phyloP scores from a whole-genome alignment of 2,113 vertebrate species.

The Micromys minutus region DNA sequence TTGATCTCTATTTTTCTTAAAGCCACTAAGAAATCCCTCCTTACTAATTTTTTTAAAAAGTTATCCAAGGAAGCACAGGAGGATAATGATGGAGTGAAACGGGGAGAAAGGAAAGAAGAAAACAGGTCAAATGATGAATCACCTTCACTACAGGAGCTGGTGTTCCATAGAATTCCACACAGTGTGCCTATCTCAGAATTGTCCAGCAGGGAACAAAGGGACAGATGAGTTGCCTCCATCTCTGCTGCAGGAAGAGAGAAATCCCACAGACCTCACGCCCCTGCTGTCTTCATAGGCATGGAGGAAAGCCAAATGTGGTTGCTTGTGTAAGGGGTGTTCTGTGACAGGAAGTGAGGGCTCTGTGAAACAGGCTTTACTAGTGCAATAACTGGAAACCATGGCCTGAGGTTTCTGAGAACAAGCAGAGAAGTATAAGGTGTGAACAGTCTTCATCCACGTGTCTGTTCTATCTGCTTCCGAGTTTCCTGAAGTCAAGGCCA shows the following conservation, averaged over 20 bases:
- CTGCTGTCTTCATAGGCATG: not conserved
- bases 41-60: not conserved
- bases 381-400: not conserved
- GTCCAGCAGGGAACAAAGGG: not conserved
- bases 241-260: not conserved
- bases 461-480: not conserved
- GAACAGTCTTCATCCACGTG: no score
- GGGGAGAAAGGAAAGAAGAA: not conserved
- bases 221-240: not conserved
- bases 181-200: not conserved
- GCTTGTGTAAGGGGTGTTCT: not conserved
- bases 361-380: not conserved
- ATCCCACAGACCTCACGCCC: not conserved
- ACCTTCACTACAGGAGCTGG: rapidly evolving
- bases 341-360: not conserved
- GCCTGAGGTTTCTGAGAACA: not conserved
- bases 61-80: not conserved
- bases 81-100: not conserved
- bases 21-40: not conserved
- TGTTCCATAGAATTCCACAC: not conserved
- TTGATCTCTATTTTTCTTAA: not conserved
- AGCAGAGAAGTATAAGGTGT: not conserved
- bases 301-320: not conserved
- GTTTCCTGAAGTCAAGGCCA: not conserved
- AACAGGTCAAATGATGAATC: not conserved